Conservation (phyloP, 1,140 invertebrate species). For the Bombus waltoni region DNA sequence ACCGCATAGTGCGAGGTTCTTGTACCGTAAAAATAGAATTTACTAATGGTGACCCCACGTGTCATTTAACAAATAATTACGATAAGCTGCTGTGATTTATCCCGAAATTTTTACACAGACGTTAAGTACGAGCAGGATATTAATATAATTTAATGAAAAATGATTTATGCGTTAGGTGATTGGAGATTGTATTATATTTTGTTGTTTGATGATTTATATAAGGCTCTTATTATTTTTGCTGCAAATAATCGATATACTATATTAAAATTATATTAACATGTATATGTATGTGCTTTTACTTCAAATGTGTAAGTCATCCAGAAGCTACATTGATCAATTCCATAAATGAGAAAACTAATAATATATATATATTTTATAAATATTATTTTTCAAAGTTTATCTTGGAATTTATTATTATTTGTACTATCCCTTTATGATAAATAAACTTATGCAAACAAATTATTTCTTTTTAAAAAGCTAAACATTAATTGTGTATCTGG, state of each 20-base stretch:
- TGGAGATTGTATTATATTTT: background rate
- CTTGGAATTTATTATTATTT: background rate
- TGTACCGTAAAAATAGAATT: conserved; percentile 40
- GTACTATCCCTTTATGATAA: background rate
- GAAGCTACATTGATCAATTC: background rate
- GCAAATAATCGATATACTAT: conserved; percentile 30
- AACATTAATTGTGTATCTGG: background rate
- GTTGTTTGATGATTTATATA: background rate
- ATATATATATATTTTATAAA: background rate
- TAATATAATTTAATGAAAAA: background rate
- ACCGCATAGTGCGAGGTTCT: conserved; percentile 11
- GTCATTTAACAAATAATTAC: conserved; percentile 26
- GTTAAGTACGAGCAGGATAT: background rate
- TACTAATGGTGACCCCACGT: conserved; percentile 17
- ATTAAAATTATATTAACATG: background rate
- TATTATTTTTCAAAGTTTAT: background rate
- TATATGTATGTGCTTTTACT: background rate
- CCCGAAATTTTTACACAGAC: background rate
- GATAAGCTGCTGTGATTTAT: background rate
- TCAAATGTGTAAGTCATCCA: background rate
- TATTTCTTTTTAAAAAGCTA: background rate
- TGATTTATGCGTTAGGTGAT: background rate
- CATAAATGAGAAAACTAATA: background rate
- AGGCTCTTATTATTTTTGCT: conserved; percentile 20
- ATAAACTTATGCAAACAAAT: too few species aligned